These are phyloP conservation scores for Hypomecis atomaria DNA, from an alignment of 2,888 invertebrate species.

Conservation along the genomic window DNA sequence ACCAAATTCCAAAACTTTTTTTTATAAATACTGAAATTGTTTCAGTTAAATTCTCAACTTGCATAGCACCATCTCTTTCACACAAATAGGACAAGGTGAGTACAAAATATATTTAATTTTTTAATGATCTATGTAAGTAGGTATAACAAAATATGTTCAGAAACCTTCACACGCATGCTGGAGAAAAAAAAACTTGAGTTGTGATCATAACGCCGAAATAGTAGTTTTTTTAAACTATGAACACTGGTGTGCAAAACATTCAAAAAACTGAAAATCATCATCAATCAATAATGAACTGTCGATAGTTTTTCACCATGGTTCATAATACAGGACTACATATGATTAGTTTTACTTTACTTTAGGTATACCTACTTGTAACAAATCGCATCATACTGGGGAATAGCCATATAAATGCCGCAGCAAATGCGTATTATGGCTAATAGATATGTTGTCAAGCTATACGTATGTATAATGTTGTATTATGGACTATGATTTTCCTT, in stretches of 20 bases:
- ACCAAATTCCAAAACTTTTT: background rate
- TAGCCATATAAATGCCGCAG: conserved; percentile 6
- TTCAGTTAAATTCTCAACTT: background rate
- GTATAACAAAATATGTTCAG: too few species aligned
- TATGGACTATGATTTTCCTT: background rate
- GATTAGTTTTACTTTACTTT: too few species aligned
- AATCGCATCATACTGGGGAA: conserved; percentile 18
- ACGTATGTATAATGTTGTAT: background rate
- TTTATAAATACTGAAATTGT: background rate
- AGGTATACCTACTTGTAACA: background rate
- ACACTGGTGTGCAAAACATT: background rate
- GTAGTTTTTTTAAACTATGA: too few species aligned
- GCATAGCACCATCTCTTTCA: conserved; percentile 4
- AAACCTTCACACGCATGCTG: too few species aligned
- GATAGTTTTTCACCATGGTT: too few species aligned
- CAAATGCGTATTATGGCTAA: background rate
- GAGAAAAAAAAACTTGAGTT: too few species aligned
- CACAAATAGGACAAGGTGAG: background rate
- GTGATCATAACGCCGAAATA: too few species aligned
- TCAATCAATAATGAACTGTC: too few species aligned
- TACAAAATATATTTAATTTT: too few species aligned
- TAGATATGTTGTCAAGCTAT: background rate
- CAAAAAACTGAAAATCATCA: too few species aligned
- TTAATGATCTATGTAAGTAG: too few species aligned
- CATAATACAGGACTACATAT: background rate